Conservation (phyloP, 2,888 invertebrate species). For the Diarsia dahlii region DNA sequence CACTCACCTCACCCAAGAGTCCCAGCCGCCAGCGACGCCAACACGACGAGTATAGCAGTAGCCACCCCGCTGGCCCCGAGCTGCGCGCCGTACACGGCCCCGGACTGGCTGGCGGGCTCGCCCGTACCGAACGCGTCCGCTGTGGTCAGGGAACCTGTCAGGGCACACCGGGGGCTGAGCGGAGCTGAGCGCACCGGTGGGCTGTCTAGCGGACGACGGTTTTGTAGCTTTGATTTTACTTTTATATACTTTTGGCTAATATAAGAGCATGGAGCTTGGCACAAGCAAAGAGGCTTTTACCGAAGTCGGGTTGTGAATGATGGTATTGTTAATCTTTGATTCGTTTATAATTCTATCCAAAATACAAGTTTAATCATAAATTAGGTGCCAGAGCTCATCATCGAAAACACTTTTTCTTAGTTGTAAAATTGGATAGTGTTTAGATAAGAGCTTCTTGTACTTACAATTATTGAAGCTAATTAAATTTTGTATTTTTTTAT, state of each 20-base stretch:
- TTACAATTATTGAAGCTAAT: too few relatives aligned
- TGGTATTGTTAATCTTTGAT: too few relatives aligned
- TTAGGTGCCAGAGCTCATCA: too few relatives aligned
- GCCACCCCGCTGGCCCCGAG: conserved; percentile 91
- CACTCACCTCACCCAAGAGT: conserved; percentile 94
- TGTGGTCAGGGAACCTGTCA: conserved; percentile 85
- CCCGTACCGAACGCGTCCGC: conserved; percentile 83
- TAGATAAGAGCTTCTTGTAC: too few relatives aligned
- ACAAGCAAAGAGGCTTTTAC: too few relatives aligned
- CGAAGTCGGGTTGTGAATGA: too few relatives aligned
- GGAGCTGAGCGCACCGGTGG: conserved; percentile 73
- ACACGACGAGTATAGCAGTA: conserved; percentile 91
- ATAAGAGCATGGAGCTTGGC: too few relatives aligned
- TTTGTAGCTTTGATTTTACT: conserved; percentile 61
- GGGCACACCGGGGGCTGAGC: conserved; percentile 72
- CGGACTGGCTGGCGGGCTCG: conserved; percentile 57
- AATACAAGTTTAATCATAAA: too few relatives aligned
- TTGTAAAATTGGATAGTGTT: too few relatives aligned
- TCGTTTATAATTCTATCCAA: background rate
- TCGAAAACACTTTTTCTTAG: too few relatives aligned
- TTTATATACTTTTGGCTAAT: background rate
- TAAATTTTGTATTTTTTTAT: too few relatives aligned
- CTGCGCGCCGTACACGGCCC: conserved; percentile 78
- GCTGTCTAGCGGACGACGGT: conserved; percentile 72
- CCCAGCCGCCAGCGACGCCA: conserved; percentile 93